These are phyloP conservation scores for Margarornis squamiger DNA, from an alignment of 2,797 vertebrate species.

Conservation along the genomic window DNA sequence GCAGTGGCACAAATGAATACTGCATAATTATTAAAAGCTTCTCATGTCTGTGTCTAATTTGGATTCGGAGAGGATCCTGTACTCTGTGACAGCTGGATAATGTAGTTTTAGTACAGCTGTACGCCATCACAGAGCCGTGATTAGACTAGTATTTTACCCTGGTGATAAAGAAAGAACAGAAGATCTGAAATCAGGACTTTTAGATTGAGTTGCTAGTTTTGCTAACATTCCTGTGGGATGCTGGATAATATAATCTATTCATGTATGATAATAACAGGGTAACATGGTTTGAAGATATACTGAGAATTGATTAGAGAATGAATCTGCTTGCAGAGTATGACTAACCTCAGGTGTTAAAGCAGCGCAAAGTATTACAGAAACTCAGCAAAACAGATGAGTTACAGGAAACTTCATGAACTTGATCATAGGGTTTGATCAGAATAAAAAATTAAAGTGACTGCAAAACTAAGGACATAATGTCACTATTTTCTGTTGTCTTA, in stretches of 20 bases:
- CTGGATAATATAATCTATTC: neutral
- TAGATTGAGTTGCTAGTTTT: neutral
- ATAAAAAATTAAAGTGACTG: neutral
- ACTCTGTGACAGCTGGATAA: neutral
- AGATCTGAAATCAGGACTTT: slow-evolving; percentile 1
- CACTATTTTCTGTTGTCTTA: neutral
- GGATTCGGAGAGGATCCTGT: neutral
- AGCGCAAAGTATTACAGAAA: neutral
- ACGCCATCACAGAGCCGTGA: neutral
- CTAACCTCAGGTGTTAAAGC: neutral
- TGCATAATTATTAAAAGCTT: neutral
- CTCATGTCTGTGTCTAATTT: neutral
- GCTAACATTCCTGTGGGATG: neutral
- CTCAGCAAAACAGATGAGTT: neutral
- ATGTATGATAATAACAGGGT: neutral
- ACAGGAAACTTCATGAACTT: neutral
- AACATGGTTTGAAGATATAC: neutral
- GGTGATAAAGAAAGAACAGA: neutral
- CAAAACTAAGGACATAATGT: neutral
- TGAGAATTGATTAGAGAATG: neutral
- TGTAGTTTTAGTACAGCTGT: slow-evolving; percentile 20
- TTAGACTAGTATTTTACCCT: neutral
- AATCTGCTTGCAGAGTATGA: slow-evolving; percentile 10
- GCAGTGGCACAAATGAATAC: neutral
- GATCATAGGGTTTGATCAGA: neutral